These are phyloP conservation scores for Ceyx melanurus DNA, from an alignment of 2,113 vertebrate species.

Conservation along the genomic window DNA sequence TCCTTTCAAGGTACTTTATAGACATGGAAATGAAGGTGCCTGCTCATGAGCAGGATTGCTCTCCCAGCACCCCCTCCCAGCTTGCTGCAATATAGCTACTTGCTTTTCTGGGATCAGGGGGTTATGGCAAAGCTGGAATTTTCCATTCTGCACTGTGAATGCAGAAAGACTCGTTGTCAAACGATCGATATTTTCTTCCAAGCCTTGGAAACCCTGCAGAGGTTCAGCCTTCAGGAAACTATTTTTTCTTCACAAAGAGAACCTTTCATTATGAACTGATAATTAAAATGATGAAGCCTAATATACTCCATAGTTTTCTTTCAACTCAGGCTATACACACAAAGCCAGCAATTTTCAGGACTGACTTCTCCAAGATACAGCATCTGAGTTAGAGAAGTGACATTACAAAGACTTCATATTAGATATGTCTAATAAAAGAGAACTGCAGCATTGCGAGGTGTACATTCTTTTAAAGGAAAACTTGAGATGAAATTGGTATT, in stretches of 20 bases:
- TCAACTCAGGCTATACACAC: conserved; percentile 4
- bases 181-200: conserved; percentile 44
- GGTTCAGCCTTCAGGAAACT: conserved; percentile 68
- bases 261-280: conserved; percentile 60
- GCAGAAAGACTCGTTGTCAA: conserved; percentile 29
- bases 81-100: not conserved
- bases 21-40: not conserved
- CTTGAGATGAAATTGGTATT: not conserved
- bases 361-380: not conserved
- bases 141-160: conserved; percentile 52
- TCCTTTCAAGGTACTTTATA: not conserved
- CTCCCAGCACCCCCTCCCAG: not conserved
- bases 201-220: conserved; percentile 60
- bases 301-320: conserved; percentile 18
- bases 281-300: conserved; percentile 67
- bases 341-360: not conserved
- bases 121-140: conserved; percentile 54
- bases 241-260: conserved; percentile 42
- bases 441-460: not conserved
- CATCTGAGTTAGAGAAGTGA: conserved; percentile 16
- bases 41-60: not conserved
- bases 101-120: not conserved
- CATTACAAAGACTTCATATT: conserved; percentile 15
- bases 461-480: not conserved
- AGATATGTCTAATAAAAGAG: conserved; percentile 26